These are phyloP conservation scores for Irena cyanogastra DNA, from an alignment of 2,113 vertebrate genomes.

Conservation along the genomic window DNA sequence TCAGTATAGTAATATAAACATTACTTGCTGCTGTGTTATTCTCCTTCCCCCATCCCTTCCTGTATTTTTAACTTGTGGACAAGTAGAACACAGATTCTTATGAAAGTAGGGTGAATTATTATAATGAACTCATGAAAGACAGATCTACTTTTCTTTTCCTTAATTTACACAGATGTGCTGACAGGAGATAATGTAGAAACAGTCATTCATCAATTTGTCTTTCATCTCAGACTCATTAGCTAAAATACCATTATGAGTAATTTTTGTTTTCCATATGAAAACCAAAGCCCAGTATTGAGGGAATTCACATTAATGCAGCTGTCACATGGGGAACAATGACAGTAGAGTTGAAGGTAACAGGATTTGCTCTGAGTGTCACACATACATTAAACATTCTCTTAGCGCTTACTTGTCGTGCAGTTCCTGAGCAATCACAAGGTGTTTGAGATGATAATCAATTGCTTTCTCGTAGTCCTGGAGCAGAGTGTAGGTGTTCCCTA, in stretches of 20 bases:
- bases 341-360: background rate
- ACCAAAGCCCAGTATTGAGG: background rate
- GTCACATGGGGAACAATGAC: background rate
- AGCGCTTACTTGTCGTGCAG: constrained; percentile 83
- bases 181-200: background rate
- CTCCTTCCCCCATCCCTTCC: background rate
- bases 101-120: background rate
- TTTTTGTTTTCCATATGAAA: background rate
- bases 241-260: background rate
- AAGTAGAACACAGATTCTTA: background rate
- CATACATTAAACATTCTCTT: background rate
- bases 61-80: background rate
- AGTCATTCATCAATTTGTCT: background rate
- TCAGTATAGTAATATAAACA: background rate
- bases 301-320: background rate
- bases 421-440: constrained; percentile 92
- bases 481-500: constrained; percentile 93
- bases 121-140: background rate
- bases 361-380: background rate
- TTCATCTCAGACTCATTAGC: background rate
- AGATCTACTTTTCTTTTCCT: background rate
- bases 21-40: background rate
- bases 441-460: constrained; percentile 94
- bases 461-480: constrained; percentile 95
- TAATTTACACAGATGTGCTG: background rate